phyloP scores from a whole-genome alignment of 2,113 vertebrate species.

The Zapornia atra region DNA sequence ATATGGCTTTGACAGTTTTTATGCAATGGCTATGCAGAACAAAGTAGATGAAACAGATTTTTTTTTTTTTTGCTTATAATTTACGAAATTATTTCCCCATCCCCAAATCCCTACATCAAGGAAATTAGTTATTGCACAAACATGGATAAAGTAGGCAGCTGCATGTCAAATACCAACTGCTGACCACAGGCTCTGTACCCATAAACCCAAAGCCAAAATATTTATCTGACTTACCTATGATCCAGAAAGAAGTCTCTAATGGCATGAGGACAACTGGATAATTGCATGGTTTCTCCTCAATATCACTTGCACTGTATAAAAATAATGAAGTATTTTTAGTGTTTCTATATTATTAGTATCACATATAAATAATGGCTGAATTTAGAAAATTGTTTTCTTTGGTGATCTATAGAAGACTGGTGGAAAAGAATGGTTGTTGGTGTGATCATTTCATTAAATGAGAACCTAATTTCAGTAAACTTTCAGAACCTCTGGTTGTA shows the following conservation, averaged over 20 bases:
- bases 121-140: constrained; percentile 57
- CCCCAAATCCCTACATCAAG: constrained; percentile 63
- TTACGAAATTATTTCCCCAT: constrained; percentile 64
- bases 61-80: constrained; percentile 16
- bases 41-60: constrained; percentile 47
- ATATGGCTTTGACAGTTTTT: constrained; percentile 60
- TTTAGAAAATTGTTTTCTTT: background rate
- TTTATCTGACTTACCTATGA: constrained; percentile 43
- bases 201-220: constrained; percentile 6
- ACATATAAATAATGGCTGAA: background rate
- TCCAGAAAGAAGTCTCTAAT: background rate
- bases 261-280: background rate
- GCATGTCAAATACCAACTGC: constrained; percentile 38
- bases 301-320: constrained; percentile 11
- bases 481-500: background rate
- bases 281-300: background rate
- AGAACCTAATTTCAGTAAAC: background rate
- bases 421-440: background rate
- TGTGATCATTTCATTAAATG: background rate
- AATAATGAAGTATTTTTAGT: background rate
- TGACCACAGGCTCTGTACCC: constrained; percentile 9
- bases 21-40: constrained; percentile 47
- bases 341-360: background rate
- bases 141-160: constrained; percentile 36
- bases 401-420: background rate